Evolutionary conservation across 92 coral and sea anemone species (phyloP).

Genomic region (Palythoa caribaeorum): DNA sequence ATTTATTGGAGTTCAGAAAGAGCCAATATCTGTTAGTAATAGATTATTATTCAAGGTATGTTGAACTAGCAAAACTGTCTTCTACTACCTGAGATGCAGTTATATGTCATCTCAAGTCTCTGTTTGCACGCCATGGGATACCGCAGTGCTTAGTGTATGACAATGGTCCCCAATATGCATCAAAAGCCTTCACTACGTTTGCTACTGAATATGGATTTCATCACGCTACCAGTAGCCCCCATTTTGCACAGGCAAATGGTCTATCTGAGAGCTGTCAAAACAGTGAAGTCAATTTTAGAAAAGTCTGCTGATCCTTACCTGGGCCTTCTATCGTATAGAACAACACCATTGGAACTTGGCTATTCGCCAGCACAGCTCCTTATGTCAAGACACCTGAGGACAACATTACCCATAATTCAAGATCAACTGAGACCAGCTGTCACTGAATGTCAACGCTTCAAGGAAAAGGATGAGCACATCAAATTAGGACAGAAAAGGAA

Average conservation of each 20-base stretch:
- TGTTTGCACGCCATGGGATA: conserved; percentile 40
- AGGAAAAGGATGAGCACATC: conserved; percentile 49
- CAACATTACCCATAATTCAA: conserved; percentile 48
- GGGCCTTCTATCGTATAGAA: conserved; percentile 53
- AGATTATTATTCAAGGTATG: conserved; percentile 47
- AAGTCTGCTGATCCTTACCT: conserved; percentile 57
- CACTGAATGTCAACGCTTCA: conserved; percentile 38
- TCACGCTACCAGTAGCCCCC: conserved; percentile 52
- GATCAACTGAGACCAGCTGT: conserved; percentile 39
- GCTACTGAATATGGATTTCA: conserved; percentile 43
- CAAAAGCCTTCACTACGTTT: conserved; percentile 39
- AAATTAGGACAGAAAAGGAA: conserved; percentile 50
- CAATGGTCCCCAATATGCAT: conserved; percentile 48
- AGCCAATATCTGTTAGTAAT: conserved; percentile 23
- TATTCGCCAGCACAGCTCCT: conserved; percentile 50
- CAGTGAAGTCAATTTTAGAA: conserved; percentile 47
- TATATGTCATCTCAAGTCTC: conserved; percentile 31
- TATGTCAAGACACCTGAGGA: conserved; percentile 53
- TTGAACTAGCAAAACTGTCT: conserved; percentile 31
- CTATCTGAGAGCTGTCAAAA: conserved; percentile 52
- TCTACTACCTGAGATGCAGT: conserved; percentile 18
- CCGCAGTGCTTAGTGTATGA: conserved; percentile 42
- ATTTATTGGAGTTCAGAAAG: conserved; percentile 23
- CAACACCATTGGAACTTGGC: conserved; percentile 58
- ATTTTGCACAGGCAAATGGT: conserved; percentile 50